These are phyloP conservation scores for Sympetrum striolatum DNA, from an alignment of 2,888 invertebrate genomes.

Conservation along the genomic window DNA sequence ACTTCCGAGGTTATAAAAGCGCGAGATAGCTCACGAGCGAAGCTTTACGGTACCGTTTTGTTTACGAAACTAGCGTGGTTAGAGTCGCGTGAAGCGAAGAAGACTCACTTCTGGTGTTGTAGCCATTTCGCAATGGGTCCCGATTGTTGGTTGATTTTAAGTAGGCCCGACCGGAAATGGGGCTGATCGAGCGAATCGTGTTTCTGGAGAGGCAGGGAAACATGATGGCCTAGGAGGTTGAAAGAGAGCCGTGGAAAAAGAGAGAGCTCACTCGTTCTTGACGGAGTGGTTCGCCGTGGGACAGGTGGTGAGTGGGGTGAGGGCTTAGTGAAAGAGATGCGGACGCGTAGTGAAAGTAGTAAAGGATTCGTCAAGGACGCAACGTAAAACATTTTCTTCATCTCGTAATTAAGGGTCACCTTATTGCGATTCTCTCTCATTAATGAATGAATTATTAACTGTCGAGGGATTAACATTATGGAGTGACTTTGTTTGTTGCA, in stretches of 20 bases:
- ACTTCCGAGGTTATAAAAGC: too few species aligned
- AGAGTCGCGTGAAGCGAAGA: background rate
- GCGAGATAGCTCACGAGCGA: too few species aligned
- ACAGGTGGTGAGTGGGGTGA: background rate
- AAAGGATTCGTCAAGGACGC: too few species aligned
- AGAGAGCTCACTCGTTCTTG: background rate
- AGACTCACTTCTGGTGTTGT: background rate
- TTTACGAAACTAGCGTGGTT: too few species aligned
- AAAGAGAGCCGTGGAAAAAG: background rate
- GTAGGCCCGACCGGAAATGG: background rate
- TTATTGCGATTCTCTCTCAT: too few species aligned
- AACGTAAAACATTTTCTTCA: too few species aligned
- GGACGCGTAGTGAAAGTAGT: too few species aligned
- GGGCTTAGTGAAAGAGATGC: too few species aligned
- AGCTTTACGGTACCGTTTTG: background rate
- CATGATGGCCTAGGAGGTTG: background rate
- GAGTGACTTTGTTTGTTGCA: too few species aligned
- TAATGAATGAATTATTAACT: too few species aligned
- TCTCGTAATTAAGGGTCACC: too few species aligned
- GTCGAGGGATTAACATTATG: too few species aligned
- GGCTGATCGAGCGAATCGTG: slow-evolving; percentile 19
- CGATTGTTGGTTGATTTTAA: background rate
- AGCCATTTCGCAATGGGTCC: background rate
- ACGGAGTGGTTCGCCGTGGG: background rate
- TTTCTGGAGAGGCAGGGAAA: background rate